phyloP scores from a whole-genome alignment of 2,113 vertebrate species.

The Leptosomus discolor region DNA sequence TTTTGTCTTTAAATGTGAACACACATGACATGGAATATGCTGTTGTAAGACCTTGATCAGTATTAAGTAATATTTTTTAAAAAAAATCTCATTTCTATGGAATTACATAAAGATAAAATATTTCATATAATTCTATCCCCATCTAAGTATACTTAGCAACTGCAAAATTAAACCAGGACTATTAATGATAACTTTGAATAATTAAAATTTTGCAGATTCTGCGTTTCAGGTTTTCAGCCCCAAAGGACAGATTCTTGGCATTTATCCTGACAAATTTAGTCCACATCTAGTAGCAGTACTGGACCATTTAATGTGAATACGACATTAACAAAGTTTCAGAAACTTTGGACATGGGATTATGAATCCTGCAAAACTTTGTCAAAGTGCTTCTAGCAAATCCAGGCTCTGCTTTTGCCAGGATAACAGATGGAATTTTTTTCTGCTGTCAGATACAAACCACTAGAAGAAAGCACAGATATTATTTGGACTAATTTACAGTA shows the following conservation, averaged over 20 bases:
- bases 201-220: not conserved
- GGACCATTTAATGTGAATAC: not conserved
- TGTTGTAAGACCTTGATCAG: not conserved
- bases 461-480: not conserved
- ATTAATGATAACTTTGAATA: not conserved
- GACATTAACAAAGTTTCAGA: not conserved
- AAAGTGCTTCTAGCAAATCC: not conserved
- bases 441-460: not conserved
- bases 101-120: not conserved
- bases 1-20: not conserved
- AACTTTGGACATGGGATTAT: not conserved
- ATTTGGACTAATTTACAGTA: not conserved
- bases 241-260: not conserved
- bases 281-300: not conserved
- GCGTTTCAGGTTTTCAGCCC: not conserved
- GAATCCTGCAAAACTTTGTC: not conserved
- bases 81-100: not conserved
- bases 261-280: not conserved
- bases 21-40: not conserved
- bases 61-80: not conserved
- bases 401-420: not conserved
- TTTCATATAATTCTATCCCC: not conserved
- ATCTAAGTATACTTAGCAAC: not conserved
- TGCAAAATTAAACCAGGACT: not conserved
- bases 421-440: not conserved